phyloP scores from a whole-genome alignment of 2,797 vertebrate genomes.

The Lithobates sylvaticus region DNA sequence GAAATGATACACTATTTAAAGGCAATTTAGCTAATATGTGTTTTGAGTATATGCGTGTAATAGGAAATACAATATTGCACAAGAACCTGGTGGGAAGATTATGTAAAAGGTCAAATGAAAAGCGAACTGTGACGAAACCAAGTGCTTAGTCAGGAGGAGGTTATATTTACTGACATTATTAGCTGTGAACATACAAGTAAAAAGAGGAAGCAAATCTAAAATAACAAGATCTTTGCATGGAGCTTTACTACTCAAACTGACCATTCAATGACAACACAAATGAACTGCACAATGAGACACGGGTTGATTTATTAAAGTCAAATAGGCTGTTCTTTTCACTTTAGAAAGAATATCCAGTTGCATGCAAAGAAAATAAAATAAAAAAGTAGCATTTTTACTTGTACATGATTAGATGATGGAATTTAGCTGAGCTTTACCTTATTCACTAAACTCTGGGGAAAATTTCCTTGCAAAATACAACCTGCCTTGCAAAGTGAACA shows the following conservation, averaged over 20 bases:
- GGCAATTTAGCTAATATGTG: neutral
- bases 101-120: slow-evolving; percentile 45
- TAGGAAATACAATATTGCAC: slow-evolving; percentile 44
- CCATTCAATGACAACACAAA: neutral
- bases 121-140: neutral
- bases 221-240: neutral
- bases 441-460: too few relatives aligned
- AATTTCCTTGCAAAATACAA: too few relatives aligned
- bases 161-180: neutral
- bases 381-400: too few relatives aligned
- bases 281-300: neutral
- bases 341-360: too few relatives aligned
- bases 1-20: neutral
- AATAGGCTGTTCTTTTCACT: too few relatives aligned
- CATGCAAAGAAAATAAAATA: too few relatives aligned
- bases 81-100: slow-evolving; percentile 14
- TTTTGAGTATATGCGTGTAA: slow-evolving; percentile 22
- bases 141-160: neutral
- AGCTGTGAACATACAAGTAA: neutral
- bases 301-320: too few relatives aligned
- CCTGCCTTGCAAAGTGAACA: too few relatives aligned
- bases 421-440: too few relatives aligned
- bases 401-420: too few relatives aligned
- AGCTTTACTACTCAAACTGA: neutral
- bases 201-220: neutral